phyloP scores from a whole-genome alignment of 2,113 vertebrate genomes.

The Helogale parvula region DNA sequence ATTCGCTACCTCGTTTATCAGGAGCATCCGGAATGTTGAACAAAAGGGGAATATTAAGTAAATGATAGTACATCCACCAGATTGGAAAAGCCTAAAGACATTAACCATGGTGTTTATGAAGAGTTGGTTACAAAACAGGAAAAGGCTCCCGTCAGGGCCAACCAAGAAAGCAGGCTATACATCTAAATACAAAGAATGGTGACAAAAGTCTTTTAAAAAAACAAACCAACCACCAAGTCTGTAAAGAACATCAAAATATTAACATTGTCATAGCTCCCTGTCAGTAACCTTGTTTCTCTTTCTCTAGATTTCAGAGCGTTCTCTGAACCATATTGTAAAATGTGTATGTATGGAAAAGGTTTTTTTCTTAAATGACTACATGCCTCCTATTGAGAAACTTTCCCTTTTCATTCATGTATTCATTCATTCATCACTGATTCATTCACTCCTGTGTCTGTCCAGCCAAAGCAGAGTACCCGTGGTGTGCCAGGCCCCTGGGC shows the following conservation, averaged over 20 bases:
- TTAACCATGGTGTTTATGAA: slow-evolving; percentile 34
- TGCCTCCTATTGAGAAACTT: slow-evolving; percentile 61
- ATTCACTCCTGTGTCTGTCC: slow-evolving; percentile 44
- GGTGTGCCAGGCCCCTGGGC: not conserved
- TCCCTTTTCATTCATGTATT: slow-evolving; percentile 62
- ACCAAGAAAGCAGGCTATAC: slow-evolving; percentile 11
- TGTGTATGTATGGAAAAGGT: not conserved
- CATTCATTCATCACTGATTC: slow-evolving; percentile 53
- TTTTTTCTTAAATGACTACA: not conserved
- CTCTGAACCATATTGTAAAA: not conserved
- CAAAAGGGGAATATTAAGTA: slow-evolving; percentile 62
- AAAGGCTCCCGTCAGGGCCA: slow-evolving; percentile 55
- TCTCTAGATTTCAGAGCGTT: not conserved
- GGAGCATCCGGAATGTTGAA: not conserved
- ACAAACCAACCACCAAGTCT: not conserved
- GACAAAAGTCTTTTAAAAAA: slow-evolving; percentile 45
- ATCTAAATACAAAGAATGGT: slow-evolving; percentile 51
- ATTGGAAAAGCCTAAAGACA: slow-evolving; percentile 58
- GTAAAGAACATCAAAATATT: not conserved
- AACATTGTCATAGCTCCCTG: not conserved
- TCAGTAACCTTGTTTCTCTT: not conserved
- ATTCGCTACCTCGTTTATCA: not conserved
- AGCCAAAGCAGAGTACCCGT: not conserved
- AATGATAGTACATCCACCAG: slow-evolving; percentile 30
- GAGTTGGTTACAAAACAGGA: slow-evolving; percentile 71